Evolutionary conservation across 2,888 invertebrate species (phyloP), one percentile per base, ranked within the genome.

Genomic region (Phaonia tiefii): DNA sequence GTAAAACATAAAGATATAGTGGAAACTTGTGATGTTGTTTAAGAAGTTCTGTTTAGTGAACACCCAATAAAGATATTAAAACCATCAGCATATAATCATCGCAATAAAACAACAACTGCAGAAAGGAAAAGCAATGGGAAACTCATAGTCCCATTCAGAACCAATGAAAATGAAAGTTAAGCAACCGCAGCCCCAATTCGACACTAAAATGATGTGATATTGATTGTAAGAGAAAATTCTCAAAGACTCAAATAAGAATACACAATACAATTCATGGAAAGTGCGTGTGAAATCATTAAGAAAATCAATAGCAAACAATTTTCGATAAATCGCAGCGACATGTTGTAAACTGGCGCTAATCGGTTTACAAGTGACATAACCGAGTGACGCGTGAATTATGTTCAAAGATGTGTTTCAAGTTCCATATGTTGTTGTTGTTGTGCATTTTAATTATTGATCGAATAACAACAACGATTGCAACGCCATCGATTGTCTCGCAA

Each of bases 401-500:
- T 80, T 73, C 66, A 83, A 85, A 85, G 66, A 85, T 85, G 85
- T 67, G 76, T 83, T 79, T 81, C 82, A 80, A 60, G 66, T 75
- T 79, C 74, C 75, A 79, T 79, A 56, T 80, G 72, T 74, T 84
- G 80, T 75, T 84, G 80, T 75, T 84, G 82, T 74, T 82, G 76
- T 74, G 79, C 75, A 80, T 83, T 72, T 75, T 79, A 73, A 49
- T 72, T 54, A 72, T 74, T 72, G 66, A 79, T 60, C 67, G 72
- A 39, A 79, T 76, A 75, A 77, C 82, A 73, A 75, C 79, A 74
- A 37, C 82, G 72, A 17, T 60, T 60, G 56, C 80, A 20, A 71
- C 81, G 17, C 76, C 78, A 37, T 78, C 78, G 39, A 81, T 81
- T 75, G 75, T 78, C 15, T 81, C 81, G 51, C 81, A 81, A 46